Conservation (phyloP, 2,888 invertebrate species). For the Limenitis camilla region DNA sequence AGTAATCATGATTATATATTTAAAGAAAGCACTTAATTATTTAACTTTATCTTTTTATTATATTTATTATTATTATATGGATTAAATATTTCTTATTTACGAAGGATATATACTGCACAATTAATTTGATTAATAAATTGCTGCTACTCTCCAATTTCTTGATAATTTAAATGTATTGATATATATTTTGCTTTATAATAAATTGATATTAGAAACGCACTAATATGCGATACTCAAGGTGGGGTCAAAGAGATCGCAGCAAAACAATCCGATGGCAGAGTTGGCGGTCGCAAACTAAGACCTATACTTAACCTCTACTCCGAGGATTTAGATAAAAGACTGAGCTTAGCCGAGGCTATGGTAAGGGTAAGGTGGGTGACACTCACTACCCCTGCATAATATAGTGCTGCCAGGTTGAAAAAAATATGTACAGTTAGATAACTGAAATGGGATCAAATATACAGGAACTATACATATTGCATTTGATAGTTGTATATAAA, state of each 20-base stretch:
- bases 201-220: constrained; percentile 9
- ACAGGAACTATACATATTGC: no score
- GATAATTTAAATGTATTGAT: neutral
- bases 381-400: constrained; percentile 18
- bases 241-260: constrained; percentile 29
- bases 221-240: constrained; percentile 25
- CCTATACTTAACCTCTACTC: constrained; percentile 22
- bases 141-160: no score
- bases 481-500: no score
- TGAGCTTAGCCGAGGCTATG: constrained; percentile 16
- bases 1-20: no score
- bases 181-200: constrained; percentile 14
- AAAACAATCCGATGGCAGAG: constrained; percentile 28
- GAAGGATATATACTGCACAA: no score
- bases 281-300: constrained; percentile 28
- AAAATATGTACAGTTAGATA: no score
- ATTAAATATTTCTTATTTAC: no score
- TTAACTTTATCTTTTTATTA: no score
- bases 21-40: no score
- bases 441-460: no score
- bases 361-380: constrained; percentile 23
- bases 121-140: no score
- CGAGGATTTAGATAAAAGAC: constrained; percentile 16
- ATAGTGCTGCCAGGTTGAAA: constrained; percentile 6
- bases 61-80: no score